Base-by-base conservation (phyloP, 2,113 vertebrate species). In the Larimichthys polyactis region DNA sequence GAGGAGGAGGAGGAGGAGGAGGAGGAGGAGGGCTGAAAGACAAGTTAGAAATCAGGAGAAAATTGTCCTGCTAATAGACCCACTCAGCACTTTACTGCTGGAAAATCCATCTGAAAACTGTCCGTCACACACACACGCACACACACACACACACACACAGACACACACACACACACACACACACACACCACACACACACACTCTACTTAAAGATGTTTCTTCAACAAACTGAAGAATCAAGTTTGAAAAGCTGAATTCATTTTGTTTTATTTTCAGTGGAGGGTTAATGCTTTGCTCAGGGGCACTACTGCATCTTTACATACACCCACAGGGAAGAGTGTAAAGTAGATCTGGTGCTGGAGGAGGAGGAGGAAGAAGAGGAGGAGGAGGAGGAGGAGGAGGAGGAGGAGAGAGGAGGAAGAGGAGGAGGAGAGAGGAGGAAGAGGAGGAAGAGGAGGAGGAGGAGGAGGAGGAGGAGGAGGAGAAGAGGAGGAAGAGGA, bases 81-180 rank as follows among this genome's bases (percentile, higher is more conserved):
- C 58, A 60, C 20, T 89, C 84, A 81, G 81, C 87, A 84, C 55
- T 72, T 81, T 27, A 22, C 78, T 63, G 70, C 69, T 52, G 68
- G 40, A 86, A 77, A 83, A 81, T 44, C 69, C 72, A 83, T 86
- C 79, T 4, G 67, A 72, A 64, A 76, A 73, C 60, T 73, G 79
- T 78, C 68, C 32, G 54, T 83, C 67, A 82, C 27, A 51, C 3
- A 6, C 29, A n/a, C 48, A 49, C 46, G 40, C 40, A 46, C 78
- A 59, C 71, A 27, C 79, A 14, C 7, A 7, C n/a, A 51, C 19
- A 27, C 43, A 52, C 54, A 20, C n/a, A 22, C 58, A 40, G 29
- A 15, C 19, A 46, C 29, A 78, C 65, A 69, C 55, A 60, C 51
- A 68, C 71, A 58, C 55, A 73, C 17, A 62, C 36, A 4, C 29